Evolutionary conservation across 2,888 invertebrate species (phyloP), one percentile per base, ranked within the genome.

Genomic region (Phyllotreta cruciferae): DNA sequence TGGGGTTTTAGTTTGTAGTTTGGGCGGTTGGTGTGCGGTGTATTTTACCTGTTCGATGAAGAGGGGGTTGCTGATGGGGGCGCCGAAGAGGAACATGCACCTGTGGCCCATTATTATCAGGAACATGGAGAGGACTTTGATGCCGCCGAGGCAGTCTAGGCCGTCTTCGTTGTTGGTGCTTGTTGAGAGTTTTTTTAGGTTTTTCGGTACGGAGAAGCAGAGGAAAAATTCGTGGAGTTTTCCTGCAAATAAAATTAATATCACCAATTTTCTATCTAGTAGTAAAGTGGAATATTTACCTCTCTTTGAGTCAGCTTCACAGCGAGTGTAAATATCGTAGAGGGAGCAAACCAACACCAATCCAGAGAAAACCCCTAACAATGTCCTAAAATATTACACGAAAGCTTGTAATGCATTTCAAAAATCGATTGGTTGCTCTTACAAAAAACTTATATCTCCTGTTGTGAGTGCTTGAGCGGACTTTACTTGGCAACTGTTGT

Each of bases 401-500:
- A 3, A 13, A 38, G 39, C 14, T 73, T 61, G 6, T 35, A 35
- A 13, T 70, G 9, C 35, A 5, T 73, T 45, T 64, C 68, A 66
- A 44, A 54, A 42, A 55, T 45, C 37, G 9, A 37, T 54, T 42
- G 5, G 10, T 47, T 11, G 5, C 36, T 60, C 78, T 79, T 78
- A 82, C 82, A 78, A 78, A 74, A 80, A 77, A 39, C 55, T 52
- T n/a, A 74, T 69, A 55, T 77, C 77, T 35, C 66, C 69, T 0
- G 73, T 73, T 3, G 79, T 80, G 9, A 85, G 79, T 6, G 78
- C 72, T 8, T 83, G 63, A 0, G 83, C 81, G 54, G 76, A 72
- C 39, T 81, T 77, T 5, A 80, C 81, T 66, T 85, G 85, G 70
- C 87, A 87, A 72, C 84, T 83, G 13, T 79, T 77, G n/a, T 69